These are phyloP conservation scores for Callospermophilus lateralis DNA, from an alignment of 2,113 vertebrate species.

Conservation along the genomic window DNA sequence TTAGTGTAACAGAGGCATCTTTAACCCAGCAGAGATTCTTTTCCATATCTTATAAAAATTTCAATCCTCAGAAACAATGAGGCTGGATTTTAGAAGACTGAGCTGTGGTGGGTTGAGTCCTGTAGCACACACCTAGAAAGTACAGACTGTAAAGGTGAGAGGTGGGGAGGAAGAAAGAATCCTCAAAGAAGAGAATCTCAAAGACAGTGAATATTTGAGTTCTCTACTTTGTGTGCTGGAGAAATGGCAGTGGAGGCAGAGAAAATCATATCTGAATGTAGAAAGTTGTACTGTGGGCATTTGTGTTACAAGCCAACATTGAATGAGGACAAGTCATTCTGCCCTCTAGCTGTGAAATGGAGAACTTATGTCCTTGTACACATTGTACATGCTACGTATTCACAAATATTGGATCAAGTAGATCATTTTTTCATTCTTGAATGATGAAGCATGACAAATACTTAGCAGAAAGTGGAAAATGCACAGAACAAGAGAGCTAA, in stretches of 20 bases:
- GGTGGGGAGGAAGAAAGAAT: neutral
- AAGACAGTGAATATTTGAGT: neutral
- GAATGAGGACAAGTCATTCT: slow-evolving; percentile 66
- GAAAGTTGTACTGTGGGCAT: neutral
- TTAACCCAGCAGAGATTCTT: neutral
- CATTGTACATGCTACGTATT: slow-evolving; percentile 17
- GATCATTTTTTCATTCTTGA: slow-evolving; percentile 32
- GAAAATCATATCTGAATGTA: neutral
- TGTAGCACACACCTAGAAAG: neutral
- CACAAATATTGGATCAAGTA: slow-evolving; percentile 54
- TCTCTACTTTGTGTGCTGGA: neutral
- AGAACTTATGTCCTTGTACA: slow-evolving; percentile 54
- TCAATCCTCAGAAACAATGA: neutral
- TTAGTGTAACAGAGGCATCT: neutral
- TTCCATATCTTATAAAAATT: neutral
- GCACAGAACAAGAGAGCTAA: neutral
- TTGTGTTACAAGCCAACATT: neutral
- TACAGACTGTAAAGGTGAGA: neutral
- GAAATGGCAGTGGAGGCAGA: neutral
- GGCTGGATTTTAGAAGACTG: neutral
- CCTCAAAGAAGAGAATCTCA: neutral
- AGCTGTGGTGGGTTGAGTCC: neutral
- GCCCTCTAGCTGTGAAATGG: slow-evolving; percentile 56
- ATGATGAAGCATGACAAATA: slow-evolving; percentile 70
- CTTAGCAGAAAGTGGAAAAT: slow-evolving; percentile 54